A percentile compares a stretch with the other conserved stretches of the same genome.
Evolutionary conservation across 2,888 invertebrate genomes (phyloP).

Genomic region (Nudaria mundana): DNA sequence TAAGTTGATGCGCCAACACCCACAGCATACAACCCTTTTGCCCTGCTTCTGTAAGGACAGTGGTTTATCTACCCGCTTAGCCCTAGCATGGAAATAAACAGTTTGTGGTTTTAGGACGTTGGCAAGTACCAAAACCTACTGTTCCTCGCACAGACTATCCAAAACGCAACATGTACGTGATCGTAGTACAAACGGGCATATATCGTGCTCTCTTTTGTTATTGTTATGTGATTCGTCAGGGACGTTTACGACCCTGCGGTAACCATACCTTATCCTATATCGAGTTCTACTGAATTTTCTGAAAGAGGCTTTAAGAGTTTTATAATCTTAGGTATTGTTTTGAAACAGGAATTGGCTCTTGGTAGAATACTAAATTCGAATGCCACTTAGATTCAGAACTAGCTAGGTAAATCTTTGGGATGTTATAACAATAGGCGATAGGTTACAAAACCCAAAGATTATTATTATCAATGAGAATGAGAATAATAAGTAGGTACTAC

Average conservation of each 20-base stretch:
- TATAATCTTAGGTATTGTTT: constrained; percentile 3
- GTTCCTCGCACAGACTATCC: constrained; percentile 7
- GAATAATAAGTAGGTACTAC: too few species aligned
- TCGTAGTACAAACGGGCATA: constrained; percentile 33
- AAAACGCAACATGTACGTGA: constrained; percentile 38
- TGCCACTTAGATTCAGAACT: not conserved
- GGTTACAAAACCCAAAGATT: too few species aligned
- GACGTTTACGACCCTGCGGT: constrained; percentile 67
- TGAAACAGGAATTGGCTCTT: not conserved
- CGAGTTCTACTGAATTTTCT: constrained; percentile 11
- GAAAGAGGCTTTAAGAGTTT: constrained; percentile 3
- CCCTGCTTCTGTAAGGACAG: too few species aligned
- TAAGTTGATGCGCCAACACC: too few species aligned
- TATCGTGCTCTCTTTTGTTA: constrained; percentile 38
- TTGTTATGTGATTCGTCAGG: constrained; percentile 69
- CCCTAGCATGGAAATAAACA: too few species aligned
- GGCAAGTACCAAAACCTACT: constrained; percentile 27
- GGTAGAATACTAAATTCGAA: not conserved
- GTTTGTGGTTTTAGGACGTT: too few species aligned
- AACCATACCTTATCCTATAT: constrained; percentile 42
- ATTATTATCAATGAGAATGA: too few species aligned
- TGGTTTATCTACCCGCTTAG: too few species aligned
- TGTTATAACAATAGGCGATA: too few species aligned
- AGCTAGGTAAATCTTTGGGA: too few species aligned
- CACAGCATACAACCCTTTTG: too few species aligned